These are phyloP conservation scores for Meriones psammophilus DNA, from an alignment of 2,797 vertebrate species.

Conservation along the genomic window DNA sequence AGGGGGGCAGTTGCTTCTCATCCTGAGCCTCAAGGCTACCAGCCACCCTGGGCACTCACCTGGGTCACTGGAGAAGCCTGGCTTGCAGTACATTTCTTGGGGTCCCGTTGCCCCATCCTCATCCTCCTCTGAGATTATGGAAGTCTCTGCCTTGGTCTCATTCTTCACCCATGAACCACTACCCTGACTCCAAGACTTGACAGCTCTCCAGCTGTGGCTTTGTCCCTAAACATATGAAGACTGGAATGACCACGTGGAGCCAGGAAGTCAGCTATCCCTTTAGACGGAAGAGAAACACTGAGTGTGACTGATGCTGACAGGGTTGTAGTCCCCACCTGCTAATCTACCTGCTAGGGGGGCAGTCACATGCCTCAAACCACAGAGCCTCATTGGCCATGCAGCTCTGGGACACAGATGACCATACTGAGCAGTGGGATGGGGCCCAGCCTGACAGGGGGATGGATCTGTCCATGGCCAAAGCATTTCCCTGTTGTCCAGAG, in stretches of 20 bases:
- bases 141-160: background rate
- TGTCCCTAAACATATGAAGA: background rate
- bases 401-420: background rate
- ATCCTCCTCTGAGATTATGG: background rate
- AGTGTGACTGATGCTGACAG: background rate
- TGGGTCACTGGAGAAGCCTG: background rate
- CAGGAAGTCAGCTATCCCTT: background rate
- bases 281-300: background rate
- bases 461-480: background rate
- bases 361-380: background rate
- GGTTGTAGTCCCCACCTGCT: background rate
- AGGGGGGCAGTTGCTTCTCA: background rate
- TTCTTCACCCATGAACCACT: background rate
- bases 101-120: background rate
- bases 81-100: too few relatives aligned
- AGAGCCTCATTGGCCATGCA: background rate
- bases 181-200: background rate
- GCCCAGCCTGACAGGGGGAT: background rate
- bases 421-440: background rate
- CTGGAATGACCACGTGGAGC: background rate
- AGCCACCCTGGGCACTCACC: background rate
- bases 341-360: background rate
- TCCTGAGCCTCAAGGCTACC: background rate
- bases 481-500: background rate
- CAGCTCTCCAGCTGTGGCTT: background rate